Percentiles rank a stretch among this genome's conserved stretches.
phyloP scores from a whole-genome alignment of 2,113 vertebrate species.

The Emydura subglobosa region DNA sequence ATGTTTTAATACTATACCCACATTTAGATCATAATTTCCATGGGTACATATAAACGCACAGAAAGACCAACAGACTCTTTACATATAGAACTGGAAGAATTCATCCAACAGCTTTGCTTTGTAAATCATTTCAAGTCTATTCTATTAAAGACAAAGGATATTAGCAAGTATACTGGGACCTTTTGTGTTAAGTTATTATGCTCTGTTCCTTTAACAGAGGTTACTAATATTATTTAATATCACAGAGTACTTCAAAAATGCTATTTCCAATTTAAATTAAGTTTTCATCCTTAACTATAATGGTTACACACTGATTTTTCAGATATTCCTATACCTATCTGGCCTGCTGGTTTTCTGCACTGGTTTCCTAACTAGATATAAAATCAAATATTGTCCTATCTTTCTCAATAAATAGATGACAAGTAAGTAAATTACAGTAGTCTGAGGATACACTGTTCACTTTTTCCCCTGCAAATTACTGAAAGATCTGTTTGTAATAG shows the following conservation, averaged over 20 bases:
- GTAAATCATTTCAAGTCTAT: slow-evolving; percentile 59
- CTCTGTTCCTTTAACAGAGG: slow-evolving; percentile 48
- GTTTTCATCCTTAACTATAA: background rate
- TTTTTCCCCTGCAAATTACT: background rate
- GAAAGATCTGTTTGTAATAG: background rate
- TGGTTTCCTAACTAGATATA: background rate
- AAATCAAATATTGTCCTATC: background rate
- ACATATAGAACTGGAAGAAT: slow-evolving; percentile 55
- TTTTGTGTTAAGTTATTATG: slow-evolving; percentile 57
- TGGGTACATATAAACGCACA: slow-evolving; percentile 50
- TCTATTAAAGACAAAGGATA: slow-evolving; percentile 62
- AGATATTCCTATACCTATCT: background rate
- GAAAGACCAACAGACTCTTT: slow-evolving; percentile 61
- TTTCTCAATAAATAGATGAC: background rate
- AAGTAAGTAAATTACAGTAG: background rate
- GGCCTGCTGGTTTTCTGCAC: background rate
- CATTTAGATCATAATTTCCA: slow-evolving; percentile 72
- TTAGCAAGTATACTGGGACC: slow-evolving; percentile 17
- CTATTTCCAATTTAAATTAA: background rate
- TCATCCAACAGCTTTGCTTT: slow-evolving; percentile 42
- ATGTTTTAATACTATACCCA: slow-evolving; percentile 53
- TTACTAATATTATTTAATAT: slow-evolving; percentile 58
- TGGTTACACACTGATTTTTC: background rate
- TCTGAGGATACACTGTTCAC: background rate
- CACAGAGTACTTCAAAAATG: slow-evolving; percentile 46